Evolutionary conservation across 64 coral and sea anemone genomes (phyloP).

Genomic region (Pachyseris speciosa): DNA sequence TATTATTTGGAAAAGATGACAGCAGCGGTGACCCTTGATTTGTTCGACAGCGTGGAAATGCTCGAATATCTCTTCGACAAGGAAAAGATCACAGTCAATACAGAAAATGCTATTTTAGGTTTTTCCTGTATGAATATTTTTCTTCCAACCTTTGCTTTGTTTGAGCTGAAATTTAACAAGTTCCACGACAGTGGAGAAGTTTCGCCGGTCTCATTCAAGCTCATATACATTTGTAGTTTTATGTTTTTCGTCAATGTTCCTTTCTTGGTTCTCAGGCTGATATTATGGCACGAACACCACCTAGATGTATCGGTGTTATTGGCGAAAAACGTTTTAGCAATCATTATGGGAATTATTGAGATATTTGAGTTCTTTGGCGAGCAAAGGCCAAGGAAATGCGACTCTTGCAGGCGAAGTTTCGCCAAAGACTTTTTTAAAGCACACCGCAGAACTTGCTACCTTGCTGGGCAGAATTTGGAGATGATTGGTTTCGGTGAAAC

Average conservation of each 20-base stretch:
- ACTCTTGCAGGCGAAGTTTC: constrained; percentile 61
- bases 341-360: constrained; percentile 77
- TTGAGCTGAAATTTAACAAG: constrained; percentile 94
- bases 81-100: background rate
- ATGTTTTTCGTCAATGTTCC: constrained; percentile 91
- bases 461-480: no score
- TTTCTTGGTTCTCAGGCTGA: constrained; percentile 81
- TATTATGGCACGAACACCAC: constrained; percentile 78
- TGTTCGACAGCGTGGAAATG: constrained; percentile 99
- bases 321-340: constrained; percentile 89
- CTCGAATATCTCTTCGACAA: constrained; percentile 89
- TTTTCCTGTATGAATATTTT: constrained; percentile 95
- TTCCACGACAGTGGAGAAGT: constrained; percentile 89
- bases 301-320: constrained; percentile 85
- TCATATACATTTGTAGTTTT: constrained; percentile 89
- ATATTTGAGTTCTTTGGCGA: constrained; percentile 92
- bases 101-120: constrained; percentile 70
- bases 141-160: constrained; percentile 85
- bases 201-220: constrained; percentile 85
- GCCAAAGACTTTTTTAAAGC: constrained; percentile 64
- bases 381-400: constrained; percentile 79
- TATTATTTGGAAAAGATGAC: constrained; percentile 89
- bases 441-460: constrained; percentile 34
- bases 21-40: constrained; percentile 79
- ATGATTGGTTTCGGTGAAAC: background rate